A percentile compares a stretch with the other conserved stretches of the same genome.
These are phyloP conservation scores for Conops quadrifasciatus DNA, from an alignment of 2,888 invertebrate genomes.

Conservation along the genomic window DNA sequence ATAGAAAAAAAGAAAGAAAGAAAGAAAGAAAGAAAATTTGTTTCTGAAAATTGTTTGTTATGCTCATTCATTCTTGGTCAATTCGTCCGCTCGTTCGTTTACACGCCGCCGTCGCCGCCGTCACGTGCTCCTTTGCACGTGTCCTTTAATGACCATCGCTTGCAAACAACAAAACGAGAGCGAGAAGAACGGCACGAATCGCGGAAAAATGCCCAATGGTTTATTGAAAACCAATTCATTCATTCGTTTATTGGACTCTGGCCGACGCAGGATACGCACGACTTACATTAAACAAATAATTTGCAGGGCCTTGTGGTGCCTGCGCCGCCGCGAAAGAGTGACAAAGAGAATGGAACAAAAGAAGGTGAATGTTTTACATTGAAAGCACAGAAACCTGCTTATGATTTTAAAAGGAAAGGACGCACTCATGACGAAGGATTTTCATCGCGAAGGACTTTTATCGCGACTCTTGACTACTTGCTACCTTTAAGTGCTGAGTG, in stretches of 20 bases:
- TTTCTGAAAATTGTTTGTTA: background rate
- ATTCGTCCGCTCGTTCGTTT: constrained; percentile 19
- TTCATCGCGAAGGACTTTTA: background rate
- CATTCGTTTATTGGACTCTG: constrained; percentile 21
- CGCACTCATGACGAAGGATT: background rate
- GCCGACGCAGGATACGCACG: constrained; percentile 31
- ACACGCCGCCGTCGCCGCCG: constrained; percentile 41
- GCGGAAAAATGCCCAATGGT: constrained; percentile 10
- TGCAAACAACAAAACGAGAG: constrained; percentile 14
- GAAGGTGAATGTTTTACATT: constrained; percentile 16
- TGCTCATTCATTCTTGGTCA: constrained; percentile 1
- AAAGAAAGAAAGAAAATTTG: background rate
- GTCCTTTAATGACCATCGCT: constrained; percentile 62
- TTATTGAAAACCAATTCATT: constrained; percentile 31
- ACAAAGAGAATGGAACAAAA: background rate
- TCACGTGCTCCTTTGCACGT: constrained; percentile 63
- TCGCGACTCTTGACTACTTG: background rate
- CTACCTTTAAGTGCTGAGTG: background rate
- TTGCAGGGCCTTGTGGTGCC: constrained; percentile 10
- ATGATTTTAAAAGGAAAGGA: constrained; percentile 7
- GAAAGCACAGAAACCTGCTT: constrained; percentile 9
- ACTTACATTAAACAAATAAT: constrained; percentile 32
- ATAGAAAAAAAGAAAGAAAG: background rate
- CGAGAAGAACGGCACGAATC: constrained; percentile 2
- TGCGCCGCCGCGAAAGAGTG: background rate